These are phyloP conservation scores for Lasioglossum morio DNA, from an alignment of 2,888 invertebrate genomes.

Conservation along the genomic window DNA sequence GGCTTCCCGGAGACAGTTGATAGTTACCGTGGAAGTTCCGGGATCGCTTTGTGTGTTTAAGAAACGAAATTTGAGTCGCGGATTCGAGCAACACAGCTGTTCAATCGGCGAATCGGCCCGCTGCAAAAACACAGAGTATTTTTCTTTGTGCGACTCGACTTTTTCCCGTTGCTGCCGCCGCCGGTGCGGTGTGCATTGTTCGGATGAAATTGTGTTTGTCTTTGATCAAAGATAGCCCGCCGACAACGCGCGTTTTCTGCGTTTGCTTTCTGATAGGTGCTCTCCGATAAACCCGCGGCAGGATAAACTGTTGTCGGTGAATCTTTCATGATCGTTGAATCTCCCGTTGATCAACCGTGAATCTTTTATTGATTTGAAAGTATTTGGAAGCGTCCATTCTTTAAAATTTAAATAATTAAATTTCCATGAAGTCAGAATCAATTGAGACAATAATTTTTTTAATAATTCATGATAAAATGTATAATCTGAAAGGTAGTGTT, in stretches of 20 bases:
- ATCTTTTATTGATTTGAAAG: neutral
- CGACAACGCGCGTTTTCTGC: neutral
- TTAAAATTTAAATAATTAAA: neutral
- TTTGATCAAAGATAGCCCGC: neutral
- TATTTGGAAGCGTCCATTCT: neutral
- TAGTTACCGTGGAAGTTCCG: neutral
- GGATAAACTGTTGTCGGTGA: neutral
- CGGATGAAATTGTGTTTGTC: neutral
- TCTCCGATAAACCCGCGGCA: neutral
- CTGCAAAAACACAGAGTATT: neutral
- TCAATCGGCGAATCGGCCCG: neutral
- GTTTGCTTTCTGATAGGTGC: conserved; percentile 10
- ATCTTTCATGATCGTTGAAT: neutral
- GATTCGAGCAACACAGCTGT: neutral
- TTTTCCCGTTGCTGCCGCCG: neutral
- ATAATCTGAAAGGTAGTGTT: neutral
- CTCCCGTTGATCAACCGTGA: neutral
- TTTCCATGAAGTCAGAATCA: neutral
- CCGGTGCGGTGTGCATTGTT: neutral
- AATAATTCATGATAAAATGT: neutral
- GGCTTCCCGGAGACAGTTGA: neutral
- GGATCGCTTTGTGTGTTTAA: neutral
- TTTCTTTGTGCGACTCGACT: neutral
- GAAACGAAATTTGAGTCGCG: neutral
- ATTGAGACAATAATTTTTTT: neutral